phyloP scores from a whole-genome alignment of 2,113 vertebrate genomes.

The Grallaria varia region DNA sequence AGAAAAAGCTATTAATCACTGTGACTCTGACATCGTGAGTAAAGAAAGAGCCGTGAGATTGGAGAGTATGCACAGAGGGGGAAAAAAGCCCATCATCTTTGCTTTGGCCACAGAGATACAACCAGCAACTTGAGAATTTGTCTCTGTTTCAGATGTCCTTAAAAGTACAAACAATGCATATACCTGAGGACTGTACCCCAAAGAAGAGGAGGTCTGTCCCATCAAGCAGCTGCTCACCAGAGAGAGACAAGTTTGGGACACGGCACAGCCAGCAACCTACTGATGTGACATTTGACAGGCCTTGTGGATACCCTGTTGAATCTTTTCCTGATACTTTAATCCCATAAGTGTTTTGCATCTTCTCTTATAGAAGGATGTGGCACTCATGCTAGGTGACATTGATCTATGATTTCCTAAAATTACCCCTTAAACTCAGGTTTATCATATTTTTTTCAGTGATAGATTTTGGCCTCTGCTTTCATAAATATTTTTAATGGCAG shows the following conservation, averaged over 20 bases:
- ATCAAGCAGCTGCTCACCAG: rapidly evolving
- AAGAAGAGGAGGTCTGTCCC: not conserved
- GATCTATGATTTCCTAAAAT: not conserved
- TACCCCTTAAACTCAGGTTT: not conserved
- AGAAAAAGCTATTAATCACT: not conserved
- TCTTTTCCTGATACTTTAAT: not conserved
- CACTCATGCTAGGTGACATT: not conserved
- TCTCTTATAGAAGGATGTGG: not conserved
- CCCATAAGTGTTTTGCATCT: not conserved
- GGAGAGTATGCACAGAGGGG: rapidly evolving
- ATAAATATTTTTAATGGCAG: not conserved
- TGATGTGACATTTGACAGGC: not conserved
- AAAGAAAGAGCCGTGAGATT: not conserved
- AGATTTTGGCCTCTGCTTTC: not conserved
- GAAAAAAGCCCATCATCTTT: not conserved
- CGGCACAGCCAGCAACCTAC: not conserved
- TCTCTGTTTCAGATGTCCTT: not conserved
- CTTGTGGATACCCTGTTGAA: not conserved
- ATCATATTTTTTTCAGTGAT: not conserved
- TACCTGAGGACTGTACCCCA: not conserved
- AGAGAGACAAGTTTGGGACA: not conserved
- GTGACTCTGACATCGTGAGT: not conserved
- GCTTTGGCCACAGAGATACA: not conserved
- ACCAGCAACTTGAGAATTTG: not conserved
- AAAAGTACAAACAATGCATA: rapidly evolving